Evolutionary conservation across 2,113 vertebrate genomes (phyloP).

Genomic region (Spea multiplicata): DNA sequence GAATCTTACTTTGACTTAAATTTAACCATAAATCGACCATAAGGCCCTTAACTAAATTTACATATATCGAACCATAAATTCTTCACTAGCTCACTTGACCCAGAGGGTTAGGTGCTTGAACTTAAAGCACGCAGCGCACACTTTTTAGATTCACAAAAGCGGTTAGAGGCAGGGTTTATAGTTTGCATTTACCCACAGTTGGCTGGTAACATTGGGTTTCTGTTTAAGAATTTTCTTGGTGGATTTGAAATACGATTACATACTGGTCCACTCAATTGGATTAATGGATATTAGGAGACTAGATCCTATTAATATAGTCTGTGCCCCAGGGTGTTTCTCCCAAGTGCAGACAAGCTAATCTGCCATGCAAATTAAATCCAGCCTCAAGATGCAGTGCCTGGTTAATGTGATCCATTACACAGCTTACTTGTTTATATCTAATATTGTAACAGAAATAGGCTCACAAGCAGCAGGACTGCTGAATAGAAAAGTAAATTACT

Average conservation of each 20-base stretch:
- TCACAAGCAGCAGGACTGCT: conserved; percentile 80
- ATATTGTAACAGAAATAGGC: conserved; percentile 90
- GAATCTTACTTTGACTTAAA: background rate
- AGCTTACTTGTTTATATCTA: conserved; percentile 97
- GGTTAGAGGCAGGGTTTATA: background rate
- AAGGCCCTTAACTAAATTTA: background rate
- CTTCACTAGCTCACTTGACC: background rate
- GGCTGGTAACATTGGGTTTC: conserved; percentile 59
- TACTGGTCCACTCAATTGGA: conserved; percentile 92
- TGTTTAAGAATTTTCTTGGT: conserved; percentile 80
- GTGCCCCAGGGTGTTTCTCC: conserved; percentile 88
- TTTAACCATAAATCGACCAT: background rate
- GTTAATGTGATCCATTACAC: conserved; percentile 97
- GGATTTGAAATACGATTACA: conserved; percentile 94
- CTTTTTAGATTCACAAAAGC: background rate
- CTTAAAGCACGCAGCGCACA: background rate
- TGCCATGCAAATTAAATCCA: conserved; percentile 99
- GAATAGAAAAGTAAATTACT: conserved; percentile 84
- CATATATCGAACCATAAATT: too few species aligned
- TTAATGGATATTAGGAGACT: conserved; percentile 98
- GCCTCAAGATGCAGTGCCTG: conserved; percentile 89
- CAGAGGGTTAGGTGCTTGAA: background rate
- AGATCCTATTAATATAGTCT: conserved; percentile 97
- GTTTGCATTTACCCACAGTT: conserved; percentile 38
- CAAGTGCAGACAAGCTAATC: conserved; percentile 92